Conservation (phyloP, 2,797 vertebrate genomes). For the Falco novaeseelandiae region DNA sequence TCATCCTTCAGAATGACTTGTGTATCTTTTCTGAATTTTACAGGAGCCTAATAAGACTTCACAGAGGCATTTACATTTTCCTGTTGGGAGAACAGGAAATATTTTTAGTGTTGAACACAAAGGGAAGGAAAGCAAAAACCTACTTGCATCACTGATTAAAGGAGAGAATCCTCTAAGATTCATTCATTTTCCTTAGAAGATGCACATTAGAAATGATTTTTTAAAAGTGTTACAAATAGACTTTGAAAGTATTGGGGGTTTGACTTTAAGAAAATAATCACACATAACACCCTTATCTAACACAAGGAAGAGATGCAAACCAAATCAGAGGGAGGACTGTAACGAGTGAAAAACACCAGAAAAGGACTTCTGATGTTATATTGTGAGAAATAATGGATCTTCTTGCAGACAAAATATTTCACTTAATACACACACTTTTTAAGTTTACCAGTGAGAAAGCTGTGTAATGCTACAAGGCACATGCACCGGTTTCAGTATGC, state of each 20-base stretch:
- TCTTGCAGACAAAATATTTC: not conserved
- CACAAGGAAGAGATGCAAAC: not conserved
- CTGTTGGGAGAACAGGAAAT: not conserved
- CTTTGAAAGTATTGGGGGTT: not conserved
- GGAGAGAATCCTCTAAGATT: not conserved
- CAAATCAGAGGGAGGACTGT: not conserved
- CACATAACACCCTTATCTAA: not conserved
- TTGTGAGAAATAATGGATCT: not conserved
- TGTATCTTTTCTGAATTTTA: not conserved
- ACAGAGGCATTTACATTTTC: not conserved
- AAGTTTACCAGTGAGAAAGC: not conserved
- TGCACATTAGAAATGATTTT: not conserved
- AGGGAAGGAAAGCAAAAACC: not conserved
- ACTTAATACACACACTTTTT: not conserved
- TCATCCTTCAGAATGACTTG: not conserved
- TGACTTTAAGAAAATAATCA: not conserved
- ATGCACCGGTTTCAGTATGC: not conserved
- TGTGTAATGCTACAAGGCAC: not conserved
- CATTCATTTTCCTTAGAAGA: not conserved
- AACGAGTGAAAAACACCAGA: not conserved
- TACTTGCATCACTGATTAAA: not conserved
- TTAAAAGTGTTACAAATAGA: not conserved
- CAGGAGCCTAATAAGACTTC: not conserved
- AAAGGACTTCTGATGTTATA: not conserved
- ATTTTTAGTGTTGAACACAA: not conserved